Base-by-base conservation (phyloP, 2,888 invertebrate species). In the Steinernema hermaphroditum region DNA sequence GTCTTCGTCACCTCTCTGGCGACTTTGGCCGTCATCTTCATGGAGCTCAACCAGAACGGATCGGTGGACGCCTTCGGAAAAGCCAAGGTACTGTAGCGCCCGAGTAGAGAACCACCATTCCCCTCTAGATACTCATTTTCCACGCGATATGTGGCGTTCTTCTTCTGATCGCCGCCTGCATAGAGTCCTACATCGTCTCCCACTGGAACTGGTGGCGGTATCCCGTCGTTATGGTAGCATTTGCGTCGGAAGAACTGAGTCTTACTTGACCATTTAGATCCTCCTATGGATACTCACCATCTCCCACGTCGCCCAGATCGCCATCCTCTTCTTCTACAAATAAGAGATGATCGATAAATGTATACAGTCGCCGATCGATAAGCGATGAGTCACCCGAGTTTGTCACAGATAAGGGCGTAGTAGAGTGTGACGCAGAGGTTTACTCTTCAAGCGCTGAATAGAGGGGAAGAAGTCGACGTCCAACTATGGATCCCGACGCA, bases 51-150 rank as follows among this genome's bases (percentile, higher is more conserved):
- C 49, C 49, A 62, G 27, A 27, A 32, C 29, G 62, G 62, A 1
- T 62, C 78, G 22, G 16, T 78, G 22, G 77, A 77, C 29, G 24
- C 78, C 50, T 34, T 77, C 68, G 77, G 77, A 29, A 77, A 77
- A 54, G n/a, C 37, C n/a, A 78, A 77, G 69, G 77, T 72, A 43
- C 19, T 41, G 44, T 14, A 29, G 37, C 34, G 27, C 24, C 12
- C 22, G 29, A 24, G 12, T 71, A 8, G 32, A n/a, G n/a, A n/a
- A n/a, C n/a, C n/a, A n/a, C n/a, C n/a, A 69, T 27, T n/a, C 22
- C 41, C 22, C 16, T 43, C 6, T 22, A 73, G 73, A 16, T 73
- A 8, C 2, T 73, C 24, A 73, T 73, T 71, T 32, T 73, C 16
- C 73, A 73, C 29, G 70, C 4, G 8, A 24, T 73, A 0, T 71